A percentile compares a stretch with the other conserved stretches of the same genome.
These are phyloP conservation scores for Latheticus oryzae DNA, from an alignment of 2,888 invertebrate genomes.

Conservation along the genomic window DNA sequence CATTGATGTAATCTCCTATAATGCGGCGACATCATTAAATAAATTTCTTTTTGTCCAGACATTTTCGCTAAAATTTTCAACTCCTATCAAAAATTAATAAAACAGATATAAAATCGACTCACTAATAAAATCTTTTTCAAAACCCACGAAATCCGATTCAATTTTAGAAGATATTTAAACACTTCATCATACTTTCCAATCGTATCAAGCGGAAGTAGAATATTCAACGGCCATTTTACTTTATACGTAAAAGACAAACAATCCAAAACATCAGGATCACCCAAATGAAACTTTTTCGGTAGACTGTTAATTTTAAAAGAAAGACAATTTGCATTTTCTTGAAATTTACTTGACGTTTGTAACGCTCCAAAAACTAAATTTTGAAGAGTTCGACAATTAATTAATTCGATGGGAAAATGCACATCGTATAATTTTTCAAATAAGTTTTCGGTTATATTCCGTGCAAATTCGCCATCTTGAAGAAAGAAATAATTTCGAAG, in stretches of 20 bases:
- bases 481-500: slow-evolving; percentile 83
- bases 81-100: slow-evolving; percentile 59
- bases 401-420: slow-evolving; percentile 73
- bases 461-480: slow-evolving; percentile 83
- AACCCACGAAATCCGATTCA: slow-evolving; percentile 81
- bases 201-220: slow-evolving; percentile 78
- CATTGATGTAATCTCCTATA: slow-evolving; percentile 78
- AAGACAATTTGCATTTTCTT: slow-evolving; percentile 72
- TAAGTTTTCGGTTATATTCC: slow-evolving; percentile 77
- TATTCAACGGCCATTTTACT: slow-evolving; percentile 82
- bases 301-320: slow-evolving; percentile 73
- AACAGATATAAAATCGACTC: slow-evolving; percentile 44
- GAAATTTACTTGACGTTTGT: slow-evolving; percentile 65
- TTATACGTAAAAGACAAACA: slow-evolving; percentile 78
- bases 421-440: slow-evolving; percentile 76
- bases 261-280: slow-evolving; percentile 75
- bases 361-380: slow-evolving; percentile 64
- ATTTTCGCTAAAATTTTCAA: slow-evolving; percentile 67
- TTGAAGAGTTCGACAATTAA: slow-evolving; percentile 77
- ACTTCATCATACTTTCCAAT: slow-evolving; percentile 78
- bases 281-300: slow-evolving; percentile 73
- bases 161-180: slow-evolving; percentile 80
- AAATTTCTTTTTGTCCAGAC: slow-evolving; percentile 60
- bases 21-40: slow-evolving; percentile 72
- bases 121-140: slow-evolving; percentile 77